phyloP scores from a whole-genome alignment of 2,113 vertebrate species.

The Dicaeum eximium region DNA sequence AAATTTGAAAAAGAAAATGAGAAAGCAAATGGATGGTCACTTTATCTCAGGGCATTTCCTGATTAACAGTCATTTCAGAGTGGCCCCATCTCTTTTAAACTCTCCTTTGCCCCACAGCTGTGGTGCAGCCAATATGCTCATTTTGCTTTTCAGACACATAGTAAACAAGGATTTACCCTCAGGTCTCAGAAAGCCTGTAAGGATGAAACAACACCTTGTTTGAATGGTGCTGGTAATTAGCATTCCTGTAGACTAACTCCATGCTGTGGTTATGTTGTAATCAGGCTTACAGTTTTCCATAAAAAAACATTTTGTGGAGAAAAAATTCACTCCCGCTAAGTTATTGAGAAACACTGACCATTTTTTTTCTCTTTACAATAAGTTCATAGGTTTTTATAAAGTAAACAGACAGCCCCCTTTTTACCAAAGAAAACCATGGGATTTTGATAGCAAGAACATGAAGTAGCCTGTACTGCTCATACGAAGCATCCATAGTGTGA shows the following conservation, averaged over 20 bases:
- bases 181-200: not conserved
- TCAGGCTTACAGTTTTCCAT: not conserved
- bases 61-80: not conserved
- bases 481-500: not conserved
- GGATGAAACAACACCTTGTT: not conserved
- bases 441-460: not conserved
- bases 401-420: not conserved
- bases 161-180: not conserved
- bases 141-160: not conserved
- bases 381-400: not conserved
- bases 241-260: not conserved
- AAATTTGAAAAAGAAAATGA: not conserved
- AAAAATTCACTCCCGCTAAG: not conserved
- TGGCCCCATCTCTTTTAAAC: not conserved
- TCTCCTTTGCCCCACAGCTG: not conserved
- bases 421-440: not conserved
- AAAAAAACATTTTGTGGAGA: not conserved
- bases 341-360: not conserved
- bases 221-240: not conserved
- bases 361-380: not conserved
- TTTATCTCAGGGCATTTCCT: not conserved
- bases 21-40: not conserved
- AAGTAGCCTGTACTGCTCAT: not conserved
- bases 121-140: not conserved
- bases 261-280: not conserved